Percentiles rank a stretch among this genome's conserved stretches.
Conservation (phyloP, 2,888 invertebrate species). For the Ditula angustiorana region DNA sequence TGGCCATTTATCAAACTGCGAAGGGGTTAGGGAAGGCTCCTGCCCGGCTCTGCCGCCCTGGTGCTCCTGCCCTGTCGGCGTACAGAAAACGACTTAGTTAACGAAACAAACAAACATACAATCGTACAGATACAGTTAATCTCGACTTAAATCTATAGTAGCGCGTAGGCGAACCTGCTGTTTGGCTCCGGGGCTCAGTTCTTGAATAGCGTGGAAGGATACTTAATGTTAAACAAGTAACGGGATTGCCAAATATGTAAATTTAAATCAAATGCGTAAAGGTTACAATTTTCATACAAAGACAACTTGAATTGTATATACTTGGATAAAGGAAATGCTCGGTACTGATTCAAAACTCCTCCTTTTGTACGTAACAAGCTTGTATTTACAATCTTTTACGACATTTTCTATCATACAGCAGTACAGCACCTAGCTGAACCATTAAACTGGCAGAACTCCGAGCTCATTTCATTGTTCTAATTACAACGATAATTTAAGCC, state of each 20-base stretch:
- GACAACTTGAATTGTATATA: too few species aligned
- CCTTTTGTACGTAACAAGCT: background rate
- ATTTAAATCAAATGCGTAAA: background rate
- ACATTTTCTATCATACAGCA: too few species aligned
- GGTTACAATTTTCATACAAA: too few species aligned
- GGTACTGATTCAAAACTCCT: background rate
- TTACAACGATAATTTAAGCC: constrained; percentile 41
- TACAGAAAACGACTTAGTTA: constrained; percentile 52
- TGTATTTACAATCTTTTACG: too few species aligned
- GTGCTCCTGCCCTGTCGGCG: constrained; percentile 56
- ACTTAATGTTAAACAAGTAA: background rate
- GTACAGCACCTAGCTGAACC: background rate
- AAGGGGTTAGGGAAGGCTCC: constrained; percentile 83
- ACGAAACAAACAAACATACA: constrained; percentile 52
- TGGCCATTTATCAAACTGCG: constrained; percentile 86
- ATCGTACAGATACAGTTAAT: constrained; percentile 35
- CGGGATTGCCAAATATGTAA: background rate
- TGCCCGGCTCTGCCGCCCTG: constrained; percentile 70
- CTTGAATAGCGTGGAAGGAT: background rate
- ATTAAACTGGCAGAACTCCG: background rate
- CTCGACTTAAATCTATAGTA: constrained; percentile 37
- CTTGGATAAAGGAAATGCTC: too few species aligned
- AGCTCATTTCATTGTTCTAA: constrained; percentile 18
- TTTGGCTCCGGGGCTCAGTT: constrained; percentile 9
- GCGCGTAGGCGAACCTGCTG: constrained; percentile 14